Conservation (phyloP, 2,797 vertebrate species). For the Dromococcyx pavoninus region DNA sequence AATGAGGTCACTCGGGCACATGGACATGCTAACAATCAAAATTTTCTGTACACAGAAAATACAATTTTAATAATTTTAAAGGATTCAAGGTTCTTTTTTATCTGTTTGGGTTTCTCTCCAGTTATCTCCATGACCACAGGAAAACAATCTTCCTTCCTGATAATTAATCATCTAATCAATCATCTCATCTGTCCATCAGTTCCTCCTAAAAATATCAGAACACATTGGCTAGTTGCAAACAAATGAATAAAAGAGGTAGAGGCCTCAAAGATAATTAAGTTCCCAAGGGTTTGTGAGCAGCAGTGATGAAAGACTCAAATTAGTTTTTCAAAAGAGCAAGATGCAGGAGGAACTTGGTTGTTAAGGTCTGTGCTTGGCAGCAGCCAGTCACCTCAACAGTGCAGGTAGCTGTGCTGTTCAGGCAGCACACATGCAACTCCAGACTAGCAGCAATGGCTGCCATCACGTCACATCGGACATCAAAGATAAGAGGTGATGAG, state of each 20-base stretch:
- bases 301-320: background rate
- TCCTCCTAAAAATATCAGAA: slow-evolving; percentile 31
- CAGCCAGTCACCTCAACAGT: background rate
- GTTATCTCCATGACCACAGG: background rate
- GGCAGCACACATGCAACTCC: accelerated
- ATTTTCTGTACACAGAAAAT: background rate
- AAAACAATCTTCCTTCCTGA: background rate
- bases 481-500: background rate
- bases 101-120: background rate
- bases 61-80: background rate
- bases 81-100: background rate
- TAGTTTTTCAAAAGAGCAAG: background rate
- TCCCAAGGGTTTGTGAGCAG: background rate
- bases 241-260: slow-evolving; percentile 26
- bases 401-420: accelerated
- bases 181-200: slow-evolving; percentile 4
- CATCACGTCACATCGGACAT: background rate
- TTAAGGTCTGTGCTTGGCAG: background rate
- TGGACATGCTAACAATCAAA: background rate
- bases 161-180: background rate
- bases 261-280: slow-evolving; percentile 45
- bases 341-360: background rate
- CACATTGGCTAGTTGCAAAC: background rate
- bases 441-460: background rate
- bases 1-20: background rate